These are phyloP conservation scores for Apamea monoglypha DNA, from an alignment of 2,888 invertebrate genomes.

Conservation along the genomic window DNA sequence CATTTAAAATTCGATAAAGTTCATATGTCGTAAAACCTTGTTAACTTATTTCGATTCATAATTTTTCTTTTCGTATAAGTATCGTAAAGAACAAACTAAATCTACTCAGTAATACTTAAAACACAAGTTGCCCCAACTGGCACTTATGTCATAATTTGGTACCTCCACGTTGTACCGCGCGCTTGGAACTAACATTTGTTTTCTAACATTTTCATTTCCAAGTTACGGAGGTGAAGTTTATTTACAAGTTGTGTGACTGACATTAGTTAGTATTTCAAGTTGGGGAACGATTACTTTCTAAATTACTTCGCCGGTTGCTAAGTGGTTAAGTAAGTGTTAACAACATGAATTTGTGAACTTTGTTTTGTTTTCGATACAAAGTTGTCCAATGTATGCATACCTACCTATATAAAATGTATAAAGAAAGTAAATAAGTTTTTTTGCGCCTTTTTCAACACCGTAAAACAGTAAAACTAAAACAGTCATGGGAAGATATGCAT, in stretches of 20 bases:
- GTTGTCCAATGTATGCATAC: too few relatives aligned
- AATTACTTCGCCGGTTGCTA: slow-evolving; percentile 33
- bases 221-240: slow-evolving; percentile 41
- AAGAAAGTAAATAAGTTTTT: background rate
- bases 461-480: background rate
- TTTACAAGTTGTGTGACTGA: slow-evolving; percentile 47
- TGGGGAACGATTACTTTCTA: slow-evolving; percentile 47
- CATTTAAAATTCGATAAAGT: background rate
- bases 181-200: slow-evolving; percentile 47
- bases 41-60: background rate
- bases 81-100: background rate
- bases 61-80: background rate
- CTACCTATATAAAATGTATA: too few relatives aligned
- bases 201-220: slow-evolving; percentile 53
- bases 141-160: slow-evolving; percentile 18
- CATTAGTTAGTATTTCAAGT: slow-evolving; percentile 55
- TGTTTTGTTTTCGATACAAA: background rate
- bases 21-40: background rate
- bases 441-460: background rate
- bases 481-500: background rate
- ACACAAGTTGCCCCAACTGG: background rate
- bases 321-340: slow-evolving; percentile 10
- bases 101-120: background rate
- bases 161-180: slow-evolving; percentile 20
- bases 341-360: background rate